Percentiles rank a stretch among this genome's conserved stretches.
Evolutionary conservation across 1,140 invertebrate genomes (phyloP).

Genomic region (Drosophila micromelanica): DNA sequence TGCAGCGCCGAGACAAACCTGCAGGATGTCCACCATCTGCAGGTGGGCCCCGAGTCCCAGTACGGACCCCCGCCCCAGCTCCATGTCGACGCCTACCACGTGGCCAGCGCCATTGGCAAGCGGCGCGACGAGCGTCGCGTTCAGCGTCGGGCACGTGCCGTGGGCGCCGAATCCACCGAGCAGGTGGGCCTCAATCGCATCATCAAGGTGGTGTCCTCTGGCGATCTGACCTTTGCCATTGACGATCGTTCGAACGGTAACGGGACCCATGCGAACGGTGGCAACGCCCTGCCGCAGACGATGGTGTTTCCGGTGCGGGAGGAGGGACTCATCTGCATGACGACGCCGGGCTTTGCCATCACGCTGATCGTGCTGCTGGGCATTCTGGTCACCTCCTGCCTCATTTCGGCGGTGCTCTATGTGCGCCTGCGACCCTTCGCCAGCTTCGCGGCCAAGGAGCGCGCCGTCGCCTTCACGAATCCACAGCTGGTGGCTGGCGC

Average conservation of each 20-base stretch:
- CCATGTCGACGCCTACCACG: conserved; percentile 86
- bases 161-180: conserved; percentile 86
- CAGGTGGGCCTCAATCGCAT: conserved; percentile 93
- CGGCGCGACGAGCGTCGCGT: conserved; percentile 91
- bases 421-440: conserved; percentile 90
- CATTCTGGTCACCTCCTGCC: conserved; percentile 92
- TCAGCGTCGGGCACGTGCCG: conserved; percentile 87
- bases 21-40: conserved; percentile 85
- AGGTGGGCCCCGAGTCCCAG: conserved; percentile 87
- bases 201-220: conserved; percentile 93
- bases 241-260: conserved; percentile 85
- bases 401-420: conserved; percentile 93
- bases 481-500: conserved; percentile 71
- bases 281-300: conserved; percentile 85
- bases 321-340: conserved; percentile 94
- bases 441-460: conserved; percentile 85
- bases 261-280: conserved; percentile 85
- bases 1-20: conserved; percentile 87
- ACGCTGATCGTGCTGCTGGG: conserved; percentile 92
- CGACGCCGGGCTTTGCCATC: conserved; percentile 94
- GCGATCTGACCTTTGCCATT: conserved; percentile 92
- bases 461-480: conserved; percentile 84
- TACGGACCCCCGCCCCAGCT: conserved; percentile 88
- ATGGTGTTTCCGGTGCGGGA: conserved; percentile 88
- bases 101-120: conserved; percentile 85